Evolutionary conservation across 2,113 vertebrate genomes (phyloP).

Genomic region (Malurus cyaneus): DNA sequence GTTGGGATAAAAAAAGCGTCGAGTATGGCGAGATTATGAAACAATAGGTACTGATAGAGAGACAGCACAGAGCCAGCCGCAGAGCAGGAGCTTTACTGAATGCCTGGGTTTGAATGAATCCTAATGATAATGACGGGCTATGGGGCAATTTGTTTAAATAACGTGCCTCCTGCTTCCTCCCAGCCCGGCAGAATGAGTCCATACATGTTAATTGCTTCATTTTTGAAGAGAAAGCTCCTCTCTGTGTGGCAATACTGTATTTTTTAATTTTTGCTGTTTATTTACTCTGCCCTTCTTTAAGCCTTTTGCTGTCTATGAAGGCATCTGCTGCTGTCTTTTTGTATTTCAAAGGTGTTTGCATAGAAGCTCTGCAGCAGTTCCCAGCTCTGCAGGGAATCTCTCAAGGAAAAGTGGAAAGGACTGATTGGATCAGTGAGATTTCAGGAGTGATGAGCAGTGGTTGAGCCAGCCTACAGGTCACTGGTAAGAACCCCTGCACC

Average conservation of each 20-base stretch:
- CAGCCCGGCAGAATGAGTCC: background rate
- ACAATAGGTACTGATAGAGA: conserved; percentile 64
- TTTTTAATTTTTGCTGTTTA: conserved; percentile 23
- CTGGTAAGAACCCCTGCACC: background rate
- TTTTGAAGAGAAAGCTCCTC: conserved; percentile 29
- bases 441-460: background rate
- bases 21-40: conserved; percentile 36
- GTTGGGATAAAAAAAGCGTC: conserved; percentile 54
- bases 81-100: conserved; percentile 55
- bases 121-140: conserved; percentile 61
- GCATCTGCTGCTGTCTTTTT: background rate
- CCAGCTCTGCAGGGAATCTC: background rate
- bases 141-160: conserved; percentile 44
- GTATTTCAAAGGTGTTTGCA: background rate
- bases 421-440: background rate
- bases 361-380: background rate
- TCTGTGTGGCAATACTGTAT: background rate
- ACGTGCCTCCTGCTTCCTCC: conserved; percentile 39
- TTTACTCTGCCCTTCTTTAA: conserved; percentile 29
- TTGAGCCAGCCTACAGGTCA: background rate
- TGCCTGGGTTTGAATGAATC: conserved; percentile 52
- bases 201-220: background rate
- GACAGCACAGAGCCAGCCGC: conserved; percentile 32
- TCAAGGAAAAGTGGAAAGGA: background rate
- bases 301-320: conserved; percentile 2